These are phyloP conservation scores for Sebastes iracundus DNA, from an alignment of 2,797 vertebrate genomes.

Conservation along the genomic window DNA sequence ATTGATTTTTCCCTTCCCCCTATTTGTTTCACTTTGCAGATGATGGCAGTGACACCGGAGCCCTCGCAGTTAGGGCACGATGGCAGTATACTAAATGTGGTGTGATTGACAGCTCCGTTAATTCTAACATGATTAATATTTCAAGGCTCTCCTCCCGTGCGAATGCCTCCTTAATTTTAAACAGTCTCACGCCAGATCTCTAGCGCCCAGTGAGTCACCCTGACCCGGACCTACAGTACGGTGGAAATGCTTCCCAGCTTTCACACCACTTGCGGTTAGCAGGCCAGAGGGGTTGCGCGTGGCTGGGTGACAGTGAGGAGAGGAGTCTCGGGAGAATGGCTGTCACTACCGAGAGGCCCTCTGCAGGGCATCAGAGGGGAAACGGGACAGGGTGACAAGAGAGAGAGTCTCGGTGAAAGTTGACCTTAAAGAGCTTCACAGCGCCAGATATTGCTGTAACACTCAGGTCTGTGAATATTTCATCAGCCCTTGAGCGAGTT, in stretches of 20 bases:
- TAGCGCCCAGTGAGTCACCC: slow-evolving; percentile 60
- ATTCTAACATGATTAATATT: slow-evolving; percentile 79
- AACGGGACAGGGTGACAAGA: slow-evolving; percentile 43
- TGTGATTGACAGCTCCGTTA: slow-evolving; percentile 76
- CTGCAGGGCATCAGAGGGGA: slow-evolving; percentile 53
- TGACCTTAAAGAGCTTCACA: slow-evolving; percentile 72
- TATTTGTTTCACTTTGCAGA: slow-evolving; percentile 20
- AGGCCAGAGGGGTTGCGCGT: slow-evolving; percentile 37
- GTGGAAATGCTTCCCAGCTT: slow-evolving; percentile 51
- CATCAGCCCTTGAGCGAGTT: slow-evolving; percentile 56
- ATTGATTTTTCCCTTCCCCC: no score
- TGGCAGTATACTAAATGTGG: slow-evolving; percentile 20
- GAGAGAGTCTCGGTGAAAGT: slow-evolving; percentile 44
- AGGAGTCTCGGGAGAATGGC: slow-evolving; percentile 52
- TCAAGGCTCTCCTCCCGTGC: slow-evolving; percentile 56
- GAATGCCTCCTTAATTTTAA: slow-evolving; percentile 69
- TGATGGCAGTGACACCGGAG: slow-evolving; percentile 32
- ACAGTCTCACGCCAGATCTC: slow-evolving; percentile 53
- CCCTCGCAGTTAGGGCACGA: slow-evolving; percentile 9
- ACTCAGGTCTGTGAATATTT: slow-evolving; percentile 68
- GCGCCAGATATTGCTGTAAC: slow-evolving; percentile 61
- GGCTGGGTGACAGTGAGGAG: slow-evolving; percentile 44
- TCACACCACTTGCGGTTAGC: slow-evolving; percentile 54
- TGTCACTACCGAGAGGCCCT: slow-evolving; percentile 58
- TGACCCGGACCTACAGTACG: slow-evolving; percentile 32